A percentile compares a stretch with the other conserved stretches of the same genome.
Evolutionary conservation across 2,888 invertebrate species (phyloP).

Genomic region (Aphidius colemani): DNA sequence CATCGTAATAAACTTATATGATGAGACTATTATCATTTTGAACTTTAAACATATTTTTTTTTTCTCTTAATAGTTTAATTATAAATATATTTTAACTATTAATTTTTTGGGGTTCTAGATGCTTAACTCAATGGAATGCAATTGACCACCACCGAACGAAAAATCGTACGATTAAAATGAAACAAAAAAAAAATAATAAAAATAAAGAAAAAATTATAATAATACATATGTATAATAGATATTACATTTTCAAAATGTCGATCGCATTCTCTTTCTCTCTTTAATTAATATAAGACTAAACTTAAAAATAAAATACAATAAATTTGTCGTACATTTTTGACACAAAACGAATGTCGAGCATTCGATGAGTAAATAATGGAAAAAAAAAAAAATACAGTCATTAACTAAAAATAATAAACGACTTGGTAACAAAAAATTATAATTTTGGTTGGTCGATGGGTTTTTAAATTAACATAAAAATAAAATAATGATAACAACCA

Average conservation of each 20-base stretch:
- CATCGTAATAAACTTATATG: constrained; percentile 12
- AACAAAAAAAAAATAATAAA: constrained; percentile 5
- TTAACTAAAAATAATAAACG: no score
- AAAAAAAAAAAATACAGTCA: no score
- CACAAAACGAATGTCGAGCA: no score
- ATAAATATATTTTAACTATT: constrained; percentile 20
- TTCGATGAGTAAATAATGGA: no score
- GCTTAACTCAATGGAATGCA: constrained; percentile 42
- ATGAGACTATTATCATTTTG: constrained; percentile 10
- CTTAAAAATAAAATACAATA: constrained; percentile 7
- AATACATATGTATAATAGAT: constrained; percentile 19
- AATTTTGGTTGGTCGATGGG: no score
- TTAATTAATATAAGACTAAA: constrained; percentile 1
- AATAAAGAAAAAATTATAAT: neutral
- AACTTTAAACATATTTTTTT: neutral
- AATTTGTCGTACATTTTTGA: neutral
- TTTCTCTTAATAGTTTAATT: constrained; percentile 15
- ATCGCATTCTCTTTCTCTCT: constrained; percentile 16
- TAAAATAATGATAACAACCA: no score
- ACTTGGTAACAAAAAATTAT: no score
- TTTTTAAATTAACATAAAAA: no score
- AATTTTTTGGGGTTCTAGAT: constrained; percentile 32
- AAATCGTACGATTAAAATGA: constrained; percentile 17
- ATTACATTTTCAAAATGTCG: constrained; percentile 25
- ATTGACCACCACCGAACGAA: constrained; percentile 35